phyloP scores from a whole-genome alignment of 2,113 vertebrate genomes.

The Mesocricetus auratus region DNA sequence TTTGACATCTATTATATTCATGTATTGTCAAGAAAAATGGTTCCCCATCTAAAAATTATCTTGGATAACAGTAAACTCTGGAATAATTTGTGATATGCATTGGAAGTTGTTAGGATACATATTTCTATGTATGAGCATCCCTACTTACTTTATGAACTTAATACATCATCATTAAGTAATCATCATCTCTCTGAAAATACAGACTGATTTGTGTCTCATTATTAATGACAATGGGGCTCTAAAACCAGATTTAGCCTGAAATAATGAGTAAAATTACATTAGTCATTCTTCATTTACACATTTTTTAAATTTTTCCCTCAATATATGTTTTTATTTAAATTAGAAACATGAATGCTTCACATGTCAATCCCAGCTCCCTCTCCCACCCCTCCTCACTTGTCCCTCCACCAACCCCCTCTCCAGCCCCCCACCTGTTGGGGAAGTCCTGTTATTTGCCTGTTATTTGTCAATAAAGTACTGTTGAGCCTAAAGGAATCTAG shows the following conservation, averaged over 20 bases:
- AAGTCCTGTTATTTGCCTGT: too few species aligned
- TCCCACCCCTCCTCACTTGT: too few species aligned
- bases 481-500: too few species aligned
- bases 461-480: too few species aligned
- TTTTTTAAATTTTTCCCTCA: too few species aligned
- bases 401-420: too few species aligned
- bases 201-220: not conserved
- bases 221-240: not conserved
- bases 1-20: not conserved
- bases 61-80: not conserved
- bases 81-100: not conserved
- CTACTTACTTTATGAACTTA: not conserved
- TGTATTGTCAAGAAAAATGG: conserved; percentile 35
- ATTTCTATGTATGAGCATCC: not conserved
- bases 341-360: too few species aligned
- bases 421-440: too few species aligned
- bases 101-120: not conserved
- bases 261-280: not conserved
- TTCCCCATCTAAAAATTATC: conserved; percentile 11
- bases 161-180: not conserved
- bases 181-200: not conserved
- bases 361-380: too few species aligned
- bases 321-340: too few species aligned
- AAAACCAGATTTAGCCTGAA: not conserved
- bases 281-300: not conserved